Percentiles rank a stretch among this genome's conserved stretches.
phyloP scores from a whole-genome alignment of 2,888 invertebrate species.

The Clepsis dumicolana region DNA sequence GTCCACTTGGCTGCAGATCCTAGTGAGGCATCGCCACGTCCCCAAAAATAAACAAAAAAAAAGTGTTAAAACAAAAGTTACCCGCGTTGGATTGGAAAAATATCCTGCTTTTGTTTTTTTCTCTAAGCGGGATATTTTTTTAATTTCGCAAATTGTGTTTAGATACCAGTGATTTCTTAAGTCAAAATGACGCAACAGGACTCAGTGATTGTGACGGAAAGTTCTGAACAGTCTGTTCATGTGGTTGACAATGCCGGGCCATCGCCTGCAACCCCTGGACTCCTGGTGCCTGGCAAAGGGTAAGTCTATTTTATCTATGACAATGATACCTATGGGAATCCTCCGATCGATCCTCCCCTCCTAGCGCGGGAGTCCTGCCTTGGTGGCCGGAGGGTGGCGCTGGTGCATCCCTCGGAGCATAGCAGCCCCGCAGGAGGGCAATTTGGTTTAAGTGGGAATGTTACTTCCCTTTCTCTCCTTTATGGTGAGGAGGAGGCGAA shows the following conservation, averaged over 20 bases:
- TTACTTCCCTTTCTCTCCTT: no score
- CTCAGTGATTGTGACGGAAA: slow-evolving; percentile 68
- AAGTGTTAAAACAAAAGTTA: slow-evolving; percentile 17
- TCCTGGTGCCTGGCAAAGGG: slow-evolving; percentile 38
- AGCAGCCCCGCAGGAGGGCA: no score
- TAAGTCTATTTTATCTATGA: slow-evolving; percentile 20
- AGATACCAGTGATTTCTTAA: slow-evolving; percentile 48
- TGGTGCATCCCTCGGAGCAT: no score
- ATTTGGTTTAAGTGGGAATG: no score
- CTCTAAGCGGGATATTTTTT: slow-evolving; percentile 29
- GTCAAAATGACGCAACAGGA: slow-evolving; percentile 67
- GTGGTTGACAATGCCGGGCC: slow-evolving; percentile 35
- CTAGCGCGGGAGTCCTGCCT: no score
- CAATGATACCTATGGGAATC: background rate
- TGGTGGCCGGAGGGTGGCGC: no score
- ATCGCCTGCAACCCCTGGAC: background rate
- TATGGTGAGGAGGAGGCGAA: no score
- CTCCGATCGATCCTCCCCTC: no score
- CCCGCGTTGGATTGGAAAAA: slow-evolving; percentile 42
- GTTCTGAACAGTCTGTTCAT: slow-evolving; percentile 48
- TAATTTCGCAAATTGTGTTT: slow-evolving; percentile 43
- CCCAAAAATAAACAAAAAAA: slow-evolving; percentile 46
- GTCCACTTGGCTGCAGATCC: slow-evolving; percentile 68
- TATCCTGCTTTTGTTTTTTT: slow-evolving; percentile 37
- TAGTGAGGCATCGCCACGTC: slow-evolving; percentile 57